Percentiles rank a stretch among this genome's conserved stretches.
These are phyloP conservation scores for Tyto alba DNA, from an alignment of 2,113 vertebrate genomes.

Conservation along the genomic window DNA sequence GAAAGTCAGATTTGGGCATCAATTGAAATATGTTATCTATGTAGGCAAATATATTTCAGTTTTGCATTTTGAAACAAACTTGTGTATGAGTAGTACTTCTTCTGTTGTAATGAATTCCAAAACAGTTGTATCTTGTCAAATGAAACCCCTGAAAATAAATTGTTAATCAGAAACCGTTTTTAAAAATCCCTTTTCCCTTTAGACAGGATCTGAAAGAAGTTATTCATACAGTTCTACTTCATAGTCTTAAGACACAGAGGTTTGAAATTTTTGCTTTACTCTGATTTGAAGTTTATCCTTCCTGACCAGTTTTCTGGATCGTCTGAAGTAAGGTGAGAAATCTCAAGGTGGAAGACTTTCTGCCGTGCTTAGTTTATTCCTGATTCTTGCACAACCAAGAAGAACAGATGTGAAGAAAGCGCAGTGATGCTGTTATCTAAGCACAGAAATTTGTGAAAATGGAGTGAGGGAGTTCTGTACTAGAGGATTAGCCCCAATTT, in stretches of 20 bases:
- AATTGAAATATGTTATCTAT: neutral
- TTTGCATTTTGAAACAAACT: neutral
- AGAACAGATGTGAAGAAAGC: neutral
- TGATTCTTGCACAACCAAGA: neutral
- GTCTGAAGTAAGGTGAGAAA: neutral
- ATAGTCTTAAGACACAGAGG: neutral
- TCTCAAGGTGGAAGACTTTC: neutral
- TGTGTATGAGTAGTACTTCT: neutral
- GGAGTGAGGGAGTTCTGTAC: neutral
- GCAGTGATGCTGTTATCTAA: neutral
- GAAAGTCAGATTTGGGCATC: neutral
- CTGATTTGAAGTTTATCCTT: neutral
- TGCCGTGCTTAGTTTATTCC: neutral
- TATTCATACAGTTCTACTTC: neutral
- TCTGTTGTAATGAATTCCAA: neutral
- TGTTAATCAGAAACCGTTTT: neutral
- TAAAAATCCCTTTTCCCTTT: neutral
- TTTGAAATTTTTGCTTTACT: neutral
- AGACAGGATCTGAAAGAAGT: neutral
- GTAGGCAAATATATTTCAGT: neutral
- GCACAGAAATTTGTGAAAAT: neutral
- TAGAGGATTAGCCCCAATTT: neutral
- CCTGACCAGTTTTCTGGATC: neutral
- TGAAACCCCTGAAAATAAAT: neutral
- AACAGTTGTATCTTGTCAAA: neutral